Evolutionary conservation across 2,797 vertebrate genomes (phyloP), one percentile per base, ranked within the genome.

Genomic region (Microchirus variegatus): DNA sequence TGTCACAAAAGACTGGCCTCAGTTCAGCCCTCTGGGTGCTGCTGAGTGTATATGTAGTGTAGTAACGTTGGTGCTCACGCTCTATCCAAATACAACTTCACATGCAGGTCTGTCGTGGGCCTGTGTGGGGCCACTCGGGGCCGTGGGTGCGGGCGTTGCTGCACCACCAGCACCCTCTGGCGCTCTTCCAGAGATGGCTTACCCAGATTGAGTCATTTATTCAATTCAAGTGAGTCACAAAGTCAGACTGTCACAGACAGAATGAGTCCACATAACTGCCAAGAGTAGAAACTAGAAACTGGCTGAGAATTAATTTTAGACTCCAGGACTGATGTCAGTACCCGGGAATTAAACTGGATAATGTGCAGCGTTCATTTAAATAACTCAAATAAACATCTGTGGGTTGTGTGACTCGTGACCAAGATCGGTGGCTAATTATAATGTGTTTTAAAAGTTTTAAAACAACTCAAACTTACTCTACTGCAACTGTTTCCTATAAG

Each of bases 151-250:
- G n/a, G 58, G 63, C 78, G 78, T 70, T 72, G 61, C 75, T 63
- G 63, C 70, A 67, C 59, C 70, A 82, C 66, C 67, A 82, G 72
- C 77, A 70, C 86, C 83, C 84, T 75, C 80, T 82, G 70, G 77
- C 38, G 52, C 72, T 65, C 44, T 59, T 82, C 55, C 67, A 69
- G 51, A 53, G 55, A 71, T 42, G 10, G 13, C 44, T 44, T 70
- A 31, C 49, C 48, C 72, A n/a, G 59, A 52, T 63, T 61, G 49
- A 45, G 68, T 62, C 46, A 42, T 42, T 36, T 62, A 69, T 70
- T 70, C 52, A 61, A 9, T 59, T 69, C 2, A 62, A 65, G 56
- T 16, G 1, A 66, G 65, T 66, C 10, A 4, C 12, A 16, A 14
- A 55, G 63, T 69, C 52, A 54, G 37, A 65, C 42, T 68, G 31